Evolutionary conservation across 2,797 vertebrate species (phyloP).

Genomic region (Diplodus sargus): DNA sequence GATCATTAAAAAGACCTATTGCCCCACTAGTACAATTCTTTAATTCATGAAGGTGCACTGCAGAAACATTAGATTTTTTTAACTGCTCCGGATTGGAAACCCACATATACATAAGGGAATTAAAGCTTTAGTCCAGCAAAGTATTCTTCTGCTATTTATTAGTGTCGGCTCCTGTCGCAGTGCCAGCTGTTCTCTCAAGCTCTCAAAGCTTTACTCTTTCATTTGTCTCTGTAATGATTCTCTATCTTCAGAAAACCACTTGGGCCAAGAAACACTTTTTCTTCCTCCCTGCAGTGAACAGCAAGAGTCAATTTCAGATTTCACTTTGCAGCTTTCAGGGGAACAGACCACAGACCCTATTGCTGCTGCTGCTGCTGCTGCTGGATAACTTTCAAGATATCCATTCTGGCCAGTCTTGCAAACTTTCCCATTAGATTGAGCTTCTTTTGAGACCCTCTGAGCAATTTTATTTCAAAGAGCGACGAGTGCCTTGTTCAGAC

Average conservation of each 20-base stretch:
- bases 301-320: no score
- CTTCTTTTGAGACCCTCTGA: no score
- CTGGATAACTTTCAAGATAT: no score
- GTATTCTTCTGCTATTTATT: conserved; percentile 33
- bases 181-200: conserved; percentile 6
- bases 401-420: no score
- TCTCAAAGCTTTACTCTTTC: conserved; percentile 31
- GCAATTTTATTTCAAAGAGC: no score
- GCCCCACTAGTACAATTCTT: background rate
- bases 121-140: conserved; percentile 17
- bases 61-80: background rate
- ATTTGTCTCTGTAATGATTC: conserved; percentile 43
- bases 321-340: no score
- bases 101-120: background rate
- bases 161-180: background rate
- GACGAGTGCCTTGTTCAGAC: no score
- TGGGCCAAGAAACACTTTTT: background rate
- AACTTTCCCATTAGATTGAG: no score
- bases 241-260: conserved; percentile 26
- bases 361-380: no score
- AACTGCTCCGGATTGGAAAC: background rate
- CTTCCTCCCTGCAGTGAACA: conserved; percentile 27
- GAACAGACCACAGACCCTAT: no score
- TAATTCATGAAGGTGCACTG: conserved; percentile 11
- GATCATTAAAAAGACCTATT: conserved; percentile 9